Evolutionary conservation across 2,888 invertebrate genomes (phyloP).

Genomic region (Dryomyza anilis): DNA sequence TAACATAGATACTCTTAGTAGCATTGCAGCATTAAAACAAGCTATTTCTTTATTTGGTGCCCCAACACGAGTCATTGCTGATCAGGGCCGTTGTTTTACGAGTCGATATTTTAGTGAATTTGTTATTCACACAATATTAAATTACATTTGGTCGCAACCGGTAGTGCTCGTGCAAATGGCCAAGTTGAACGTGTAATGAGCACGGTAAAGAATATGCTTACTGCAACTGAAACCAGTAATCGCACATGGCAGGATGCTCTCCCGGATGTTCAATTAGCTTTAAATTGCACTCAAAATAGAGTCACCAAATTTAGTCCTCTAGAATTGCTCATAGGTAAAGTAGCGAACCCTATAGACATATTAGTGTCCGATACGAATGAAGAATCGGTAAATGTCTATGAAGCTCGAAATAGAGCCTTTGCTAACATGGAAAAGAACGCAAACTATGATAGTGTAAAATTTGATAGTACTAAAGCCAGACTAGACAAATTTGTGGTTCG

Average conservation of each 20-base stretch:
- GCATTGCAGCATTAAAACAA: conserved; percentile 21
- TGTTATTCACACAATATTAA: conserved; percentile 10
- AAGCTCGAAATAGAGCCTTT: not conserved
- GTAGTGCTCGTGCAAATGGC: conserved; percentile 20
- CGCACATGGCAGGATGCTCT: conserved; percentile 13
- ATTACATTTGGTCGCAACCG: conserved; percentile 13
- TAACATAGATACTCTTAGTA: conserved; percentile 25
- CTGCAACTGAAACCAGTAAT: conserved; percentile 13
- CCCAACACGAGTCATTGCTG: not conserved
- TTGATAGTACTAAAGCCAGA: conserved; percentile 22
- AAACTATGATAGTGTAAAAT: conserved; percentile 13
- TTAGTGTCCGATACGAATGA: conserved; percentile 15
- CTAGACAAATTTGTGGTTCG: conserved; percentile 9
- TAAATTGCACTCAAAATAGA: conserved; percentile 17
- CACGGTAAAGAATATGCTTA: conserved; percentile 16
- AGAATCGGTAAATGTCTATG: not conserved
- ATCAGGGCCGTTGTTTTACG: conserved; percentile 17
- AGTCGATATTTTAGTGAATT: conserved; percentile 17
- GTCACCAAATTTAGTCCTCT: conserved; percentile 15
- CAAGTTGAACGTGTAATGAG: conserved; percentile 16
- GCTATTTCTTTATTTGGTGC: conserved; percentile 5
- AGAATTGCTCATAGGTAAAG: conserved; percentile 20
- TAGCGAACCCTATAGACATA: conserved; percentile 1
- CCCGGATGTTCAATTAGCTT: conserved; percentile 19
- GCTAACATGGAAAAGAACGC: conserved; percentile 15